Conservation (phyloP, 2,113 vertebrate species). For the Coryphaenoides rupestris region DNA sequence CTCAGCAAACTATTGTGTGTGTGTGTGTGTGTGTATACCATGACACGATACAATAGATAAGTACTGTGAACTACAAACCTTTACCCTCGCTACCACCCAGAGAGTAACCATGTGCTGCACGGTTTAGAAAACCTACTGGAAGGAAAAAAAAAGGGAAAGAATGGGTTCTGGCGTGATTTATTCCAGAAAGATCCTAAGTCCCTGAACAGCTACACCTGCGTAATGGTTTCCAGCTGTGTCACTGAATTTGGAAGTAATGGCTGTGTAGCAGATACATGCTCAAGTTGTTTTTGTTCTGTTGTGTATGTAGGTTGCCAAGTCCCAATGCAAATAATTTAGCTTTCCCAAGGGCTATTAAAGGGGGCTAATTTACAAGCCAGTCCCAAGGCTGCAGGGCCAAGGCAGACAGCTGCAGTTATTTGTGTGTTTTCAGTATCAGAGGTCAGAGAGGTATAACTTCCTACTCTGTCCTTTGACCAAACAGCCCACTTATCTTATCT, state of each 20-base stretch:
- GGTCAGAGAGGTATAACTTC: conserved; percentile 66
- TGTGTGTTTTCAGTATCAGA: conserved; percentile 61
- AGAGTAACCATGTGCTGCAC: too few relatives aligned
- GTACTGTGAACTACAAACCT: too few relatives aligned
- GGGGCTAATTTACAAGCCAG: conserved; percentile 50
- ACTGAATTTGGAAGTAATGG: conserved; percentile 41
- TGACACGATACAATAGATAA: too few relatives aligned
- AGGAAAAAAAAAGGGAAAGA: too few relatives aligned
- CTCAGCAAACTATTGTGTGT: too few relatives aligned
- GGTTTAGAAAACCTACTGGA: too few relatives aligned
- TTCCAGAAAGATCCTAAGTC: conserved; percentile 22
- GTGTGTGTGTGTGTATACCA: too few relatives aligned
- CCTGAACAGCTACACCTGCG: conserved; percentile 55
- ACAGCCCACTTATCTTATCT: conserved; percentile 51
- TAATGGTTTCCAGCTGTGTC: conserved; percentile 51
- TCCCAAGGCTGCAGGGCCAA: conserved; percentile 42
- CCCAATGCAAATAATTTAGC: conserved; percentile 41
- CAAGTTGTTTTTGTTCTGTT: conserved; percentile 53
- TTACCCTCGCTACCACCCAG: too few relatives aligned
- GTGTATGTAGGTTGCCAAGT: conserved; percentile 42
- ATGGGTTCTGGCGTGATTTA: neutral
- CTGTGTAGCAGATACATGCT: conserved; percentile 31
- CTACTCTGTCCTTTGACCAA: conserved; percentile 66
- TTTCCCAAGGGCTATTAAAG: conserved; percentile 36
- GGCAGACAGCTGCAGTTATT: conserved; percentile 54